Conservation (phyloP, 2,797 vertebrate genomes). For the Peromyscus aztecus region DNA sequence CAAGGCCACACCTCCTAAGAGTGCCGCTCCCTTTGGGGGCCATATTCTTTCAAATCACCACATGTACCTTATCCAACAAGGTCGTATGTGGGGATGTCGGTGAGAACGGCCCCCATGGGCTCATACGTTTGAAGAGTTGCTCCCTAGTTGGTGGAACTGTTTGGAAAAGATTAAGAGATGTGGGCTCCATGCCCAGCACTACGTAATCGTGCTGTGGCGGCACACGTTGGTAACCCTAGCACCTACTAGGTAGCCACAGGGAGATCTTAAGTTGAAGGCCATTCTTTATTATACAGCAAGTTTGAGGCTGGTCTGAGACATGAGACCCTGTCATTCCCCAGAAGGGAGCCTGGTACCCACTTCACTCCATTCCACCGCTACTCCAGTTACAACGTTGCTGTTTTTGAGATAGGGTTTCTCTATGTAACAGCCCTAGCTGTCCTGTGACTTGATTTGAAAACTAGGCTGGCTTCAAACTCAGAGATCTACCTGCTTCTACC, state of each 20-base stretch:
- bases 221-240: background rate
- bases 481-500: too few species aligned
- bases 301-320: background rate
- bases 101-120: background rate
- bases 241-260: background rate
- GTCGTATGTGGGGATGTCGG: too few species aligned
- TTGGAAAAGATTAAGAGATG: background rate
- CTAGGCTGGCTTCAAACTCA: background rate
- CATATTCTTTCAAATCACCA: too few species aligned
- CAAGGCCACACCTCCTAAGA: background rate
- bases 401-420: background rate
- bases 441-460: background rate
- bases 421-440: background rate
- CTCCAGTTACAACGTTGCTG: background rate
- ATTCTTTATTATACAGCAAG: background rate
- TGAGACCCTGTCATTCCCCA: background rate
- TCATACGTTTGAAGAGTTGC: background rate
- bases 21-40: background rate
- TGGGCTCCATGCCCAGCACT: background rate
- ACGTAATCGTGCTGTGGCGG: background rate
- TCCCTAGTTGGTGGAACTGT: background rate
- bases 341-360: background rate
- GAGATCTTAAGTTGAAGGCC: background rate
- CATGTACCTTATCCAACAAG: background rate
- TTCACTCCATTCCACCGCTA: background rate